phyloP scores from a whole-genome alignment of 2,113 vertebrate species.

The Apaloderma vittatum region DNA sequence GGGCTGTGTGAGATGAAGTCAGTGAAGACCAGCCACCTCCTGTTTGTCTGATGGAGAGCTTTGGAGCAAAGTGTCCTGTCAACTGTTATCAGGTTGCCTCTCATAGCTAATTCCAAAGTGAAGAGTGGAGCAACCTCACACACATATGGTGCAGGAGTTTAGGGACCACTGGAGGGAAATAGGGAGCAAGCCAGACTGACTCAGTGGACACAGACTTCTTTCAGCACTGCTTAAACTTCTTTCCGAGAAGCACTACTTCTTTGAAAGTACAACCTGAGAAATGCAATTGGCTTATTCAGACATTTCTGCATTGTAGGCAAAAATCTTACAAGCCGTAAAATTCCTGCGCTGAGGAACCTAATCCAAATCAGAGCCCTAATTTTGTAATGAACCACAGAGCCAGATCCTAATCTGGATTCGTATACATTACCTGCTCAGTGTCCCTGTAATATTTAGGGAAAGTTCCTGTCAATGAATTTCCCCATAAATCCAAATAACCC shows the following conservation, averaged over 20 bases:
- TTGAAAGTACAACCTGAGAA: neutral
- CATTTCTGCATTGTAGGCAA: neutral
- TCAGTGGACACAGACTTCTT: neutral
- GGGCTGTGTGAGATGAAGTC: neutral
- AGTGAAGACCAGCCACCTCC: neutral
- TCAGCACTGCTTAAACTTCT: neutral
- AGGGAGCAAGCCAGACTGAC: neutral
- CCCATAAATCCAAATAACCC: neutral
- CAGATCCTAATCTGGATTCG: neutral
- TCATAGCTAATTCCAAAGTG: neutral
- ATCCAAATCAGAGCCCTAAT: neutral
- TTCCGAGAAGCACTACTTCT: neutral
- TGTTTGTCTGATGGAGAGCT: neutral
- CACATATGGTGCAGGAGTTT: fast-evolving
- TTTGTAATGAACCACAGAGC: neutral
- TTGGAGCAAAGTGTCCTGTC: neutral
- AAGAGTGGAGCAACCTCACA: neutral
- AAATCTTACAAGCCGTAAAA: neutral
- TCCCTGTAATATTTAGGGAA: neutral
- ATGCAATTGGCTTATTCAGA: neutral
- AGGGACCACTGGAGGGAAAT: neutral
- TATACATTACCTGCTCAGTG: neutral
- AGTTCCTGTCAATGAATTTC: neutral
- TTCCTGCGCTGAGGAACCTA: neutral
- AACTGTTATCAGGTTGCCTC: neutral